Evolutionary conservation across 2,113 vertebrate genomes (phyloP), one percentile per base, ranked within the genome.

Genomic region (Bufo bufo): DNA sequence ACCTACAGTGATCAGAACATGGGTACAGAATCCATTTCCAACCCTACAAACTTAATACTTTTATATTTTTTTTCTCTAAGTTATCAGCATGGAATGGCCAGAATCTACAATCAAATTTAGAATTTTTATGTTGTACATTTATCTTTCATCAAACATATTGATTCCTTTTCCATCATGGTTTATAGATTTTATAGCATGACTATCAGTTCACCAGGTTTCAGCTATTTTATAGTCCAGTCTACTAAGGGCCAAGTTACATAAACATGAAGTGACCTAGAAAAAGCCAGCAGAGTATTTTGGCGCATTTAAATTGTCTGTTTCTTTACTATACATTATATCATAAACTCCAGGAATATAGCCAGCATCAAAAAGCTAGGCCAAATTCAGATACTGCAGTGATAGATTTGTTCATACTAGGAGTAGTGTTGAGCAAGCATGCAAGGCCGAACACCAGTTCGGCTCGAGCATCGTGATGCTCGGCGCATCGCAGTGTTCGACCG

Each of bases 241-340:
- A 56, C 12, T 78, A 56, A 56, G 50, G 23, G 77, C 77, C 50
- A 78, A 78, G 52, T 52, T 14, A 4, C 11, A 56, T 78, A 78
- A 78, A 78, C 50, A 23, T 56, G n/a, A 56, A 78, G 52, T 78
- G 50, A 78, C 50, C 52, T 56, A 49, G 13, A 77, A 50, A 77
- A 49, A 77, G 11, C 4, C 75, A 52, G 50, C 77, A 56, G 77
- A 54, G 77, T 56, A 23, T 54, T 54, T 56, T 54, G 49, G 77
- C 5, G 49, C 33, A 50, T 23, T 50, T 78, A 50, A 54, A 50
- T 78, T 78, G 77, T 50, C 50, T 54, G 50, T 78, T 78, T 78
- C 20, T 78, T 10, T n/a, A 54, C 50, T 23, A 2, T 20, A 56
- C 20, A 20, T 78, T 50, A 4, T 56, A 23, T 54, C 52, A 23